phyloP scores from a whole-genome alignment of 2,797 vertebrate species.

The Characodon lateralis region DNA sequence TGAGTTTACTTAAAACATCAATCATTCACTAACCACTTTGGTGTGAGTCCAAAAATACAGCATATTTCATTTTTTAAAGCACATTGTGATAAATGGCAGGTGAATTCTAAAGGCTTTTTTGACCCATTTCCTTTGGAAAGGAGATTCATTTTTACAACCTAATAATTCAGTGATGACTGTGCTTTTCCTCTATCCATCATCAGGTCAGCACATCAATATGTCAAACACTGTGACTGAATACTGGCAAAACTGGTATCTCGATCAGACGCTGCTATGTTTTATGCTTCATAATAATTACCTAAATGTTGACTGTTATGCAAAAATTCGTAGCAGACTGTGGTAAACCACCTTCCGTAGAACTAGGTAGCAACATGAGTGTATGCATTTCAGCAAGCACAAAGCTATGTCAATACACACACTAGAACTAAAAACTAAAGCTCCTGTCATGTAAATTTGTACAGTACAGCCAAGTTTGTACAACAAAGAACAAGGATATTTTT shows the following conservation, averaged over 20 bases:
- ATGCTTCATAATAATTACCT: background rate
- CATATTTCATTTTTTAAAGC: conserved; percentile 8
- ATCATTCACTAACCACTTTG: conserved; percentile 6
- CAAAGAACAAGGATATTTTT: conserved; percentile 1
- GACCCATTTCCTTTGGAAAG: conserved; percentile 6
- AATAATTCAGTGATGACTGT: background rate
- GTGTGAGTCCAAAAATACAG: conserved; percentile 9
- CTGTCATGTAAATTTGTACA: conserved; percentile 3
- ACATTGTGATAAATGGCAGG: conserved; percentile 3
- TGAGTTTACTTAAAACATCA: background rate
- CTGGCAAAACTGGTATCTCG: background rate
- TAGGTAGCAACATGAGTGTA: background rate
- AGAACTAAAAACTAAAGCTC: background rate
- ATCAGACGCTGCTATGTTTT: background rate
- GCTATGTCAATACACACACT: background rate
- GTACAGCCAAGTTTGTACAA: background rate
- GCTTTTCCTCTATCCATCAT: background rate
- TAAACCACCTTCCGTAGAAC: background rate
- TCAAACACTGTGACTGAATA: background rate
- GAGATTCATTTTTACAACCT: background rate
- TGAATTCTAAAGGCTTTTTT: conserved; percentile 12
- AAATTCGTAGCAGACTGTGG: background rate
- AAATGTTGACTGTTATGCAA: background rate
- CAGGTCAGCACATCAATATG: background rate
- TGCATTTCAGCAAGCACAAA: background rate